Conservation (phyloP, 2,797 vertebrate species). For the Aphelocoma californica region DNA sequence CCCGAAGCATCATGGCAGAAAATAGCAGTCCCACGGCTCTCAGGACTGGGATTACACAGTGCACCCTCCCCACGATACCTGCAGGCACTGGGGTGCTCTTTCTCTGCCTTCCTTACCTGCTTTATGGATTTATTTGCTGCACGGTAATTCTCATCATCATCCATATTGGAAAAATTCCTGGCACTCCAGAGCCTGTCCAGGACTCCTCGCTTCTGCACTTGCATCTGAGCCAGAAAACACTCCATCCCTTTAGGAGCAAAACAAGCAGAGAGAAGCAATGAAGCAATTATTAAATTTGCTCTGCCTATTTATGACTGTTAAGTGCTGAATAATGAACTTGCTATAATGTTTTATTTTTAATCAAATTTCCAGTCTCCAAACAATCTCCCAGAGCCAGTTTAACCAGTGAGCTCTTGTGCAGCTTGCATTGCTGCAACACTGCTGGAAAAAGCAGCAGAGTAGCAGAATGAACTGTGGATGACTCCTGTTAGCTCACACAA, state of each 20-base stretch:
- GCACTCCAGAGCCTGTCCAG: conserved; percentile 92
- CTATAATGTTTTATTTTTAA: background rate
- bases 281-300: background rate
- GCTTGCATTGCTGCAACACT: background rate
- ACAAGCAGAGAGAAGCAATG: background rate
- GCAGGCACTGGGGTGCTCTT: background rate
- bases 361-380: background rate
- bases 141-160: conserved; percentile 89
- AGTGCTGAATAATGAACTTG: background rate
- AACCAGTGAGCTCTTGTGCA: background rate
- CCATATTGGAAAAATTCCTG: conserved; percentile 92
- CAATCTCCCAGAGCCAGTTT: background rate
- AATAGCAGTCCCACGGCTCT: background rate
- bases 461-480: background rate
- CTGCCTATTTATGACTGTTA: background rate
- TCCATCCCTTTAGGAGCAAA: conserved; percentile 79
- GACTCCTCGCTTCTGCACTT: conserved; percentile 90
- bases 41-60: background rate
- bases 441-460: background rate
- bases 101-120: conserved; percentile 78
- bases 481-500: background rate
- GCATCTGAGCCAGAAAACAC: conserved; percentile 92
- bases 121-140: conserved; percentile 90
- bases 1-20: accelerated
- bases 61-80: background rate